Conservation (phyloP, 1,140 invertebrate species). For the Cherax destructor region DNA sequence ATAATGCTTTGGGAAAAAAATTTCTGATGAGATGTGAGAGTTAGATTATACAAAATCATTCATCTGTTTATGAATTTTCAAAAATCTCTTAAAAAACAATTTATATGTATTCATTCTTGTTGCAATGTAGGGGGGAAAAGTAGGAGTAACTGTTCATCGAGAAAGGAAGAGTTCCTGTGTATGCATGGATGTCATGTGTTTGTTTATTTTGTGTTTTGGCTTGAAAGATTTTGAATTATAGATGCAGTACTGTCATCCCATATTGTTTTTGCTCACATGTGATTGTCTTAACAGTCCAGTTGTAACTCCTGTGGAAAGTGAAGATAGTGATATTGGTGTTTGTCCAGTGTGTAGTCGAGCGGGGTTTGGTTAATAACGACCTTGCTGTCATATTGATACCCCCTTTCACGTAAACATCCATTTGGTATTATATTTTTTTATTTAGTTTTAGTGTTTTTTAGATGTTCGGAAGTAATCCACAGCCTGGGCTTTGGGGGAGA, state of each 20-base stretch:
- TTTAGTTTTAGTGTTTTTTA: not conserved
- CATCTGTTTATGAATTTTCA: no score
- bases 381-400: slow-evolving; percentile 52
- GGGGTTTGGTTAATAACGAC: slow-evolving; percentile 46
- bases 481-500: not conserved
- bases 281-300: slow-evolving; percentile 35
- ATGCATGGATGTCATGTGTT: no score
- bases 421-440: slow-evolving; percentile 63
- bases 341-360: slow-evolving; percentile 61
- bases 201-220: no score
- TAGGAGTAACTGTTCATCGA: no score
- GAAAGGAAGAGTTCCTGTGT: no score
- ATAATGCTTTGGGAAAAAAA: no score
- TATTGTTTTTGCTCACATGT: not conserved
- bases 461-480: not conserved
- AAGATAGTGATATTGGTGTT: slow-evolving; percentile 43
- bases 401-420: slow-evolving; percentile 52
- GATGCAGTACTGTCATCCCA: not conserved
- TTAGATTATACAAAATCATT: no score
- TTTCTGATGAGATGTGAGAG: no score
- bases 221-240: no score
- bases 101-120: no score
- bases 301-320: slow-evolving; percentile 50
- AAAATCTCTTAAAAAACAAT: no score
- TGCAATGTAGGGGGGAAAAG: no score